Evolutionary conservation across 2,113 vertebrate genomes (phyloP).

Genomic region (Xyliphius kryptos): DNA sequence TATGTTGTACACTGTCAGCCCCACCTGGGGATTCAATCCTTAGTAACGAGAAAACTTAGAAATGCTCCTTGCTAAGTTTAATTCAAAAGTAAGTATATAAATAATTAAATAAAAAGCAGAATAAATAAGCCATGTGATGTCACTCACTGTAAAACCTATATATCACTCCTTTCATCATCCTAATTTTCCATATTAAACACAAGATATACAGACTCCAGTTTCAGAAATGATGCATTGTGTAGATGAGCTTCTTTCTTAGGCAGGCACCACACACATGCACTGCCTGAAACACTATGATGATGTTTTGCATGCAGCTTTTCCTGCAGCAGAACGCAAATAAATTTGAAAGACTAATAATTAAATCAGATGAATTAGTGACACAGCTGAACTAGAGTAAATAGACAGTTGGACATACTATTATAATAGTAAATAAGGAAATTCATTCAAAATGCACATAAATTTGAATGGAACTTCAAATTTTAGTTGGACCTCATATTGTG

Average conservation of each 20-base stretch:
- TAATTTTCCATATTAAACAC: slow-evolving; percentile 4
- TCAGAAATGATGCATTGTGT: neutral
- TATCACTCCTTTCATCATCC: slow-evolving; percentile 7
- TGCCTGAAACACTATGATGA: neutral
- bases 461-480: slow-evolving; percentile 13
- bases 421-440: neutral
- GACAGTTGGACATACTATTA: slow-evolving; percentile 7
- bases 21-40: too few species aligned
- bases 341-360: slow-evolving; percentile 11
- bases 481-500: slow-evolving; percentile 11
- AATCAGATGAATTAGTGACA: slow-evolving; percentile 9
- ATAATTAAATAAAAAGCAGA: neutral
- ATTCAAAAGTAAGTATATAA: too few species aligned
- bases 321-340: slow-evolving; percentile 2
- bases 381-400: slow-evolving; percentile 2
- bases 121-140: slow-evolving; percentile 3
- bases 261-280: neutral
- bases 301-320: slow-evolving; percentile 3
- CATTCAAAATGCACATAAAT: slow-evolving; percentile 24
- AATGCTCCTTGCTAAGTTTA: too few species aligned
- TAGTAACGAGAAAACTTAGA: too few species aligned
- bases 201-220: neutral
- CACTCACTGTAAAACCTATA: neutral
- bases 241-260: neutral
- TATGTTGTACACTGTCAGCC: too few species aligned